Percentiles rank a stretch among this genome's conserved stretches.
Conservation (phyloP, 2,113 vertebrate genomes). For the Rhea americana region DNA sequence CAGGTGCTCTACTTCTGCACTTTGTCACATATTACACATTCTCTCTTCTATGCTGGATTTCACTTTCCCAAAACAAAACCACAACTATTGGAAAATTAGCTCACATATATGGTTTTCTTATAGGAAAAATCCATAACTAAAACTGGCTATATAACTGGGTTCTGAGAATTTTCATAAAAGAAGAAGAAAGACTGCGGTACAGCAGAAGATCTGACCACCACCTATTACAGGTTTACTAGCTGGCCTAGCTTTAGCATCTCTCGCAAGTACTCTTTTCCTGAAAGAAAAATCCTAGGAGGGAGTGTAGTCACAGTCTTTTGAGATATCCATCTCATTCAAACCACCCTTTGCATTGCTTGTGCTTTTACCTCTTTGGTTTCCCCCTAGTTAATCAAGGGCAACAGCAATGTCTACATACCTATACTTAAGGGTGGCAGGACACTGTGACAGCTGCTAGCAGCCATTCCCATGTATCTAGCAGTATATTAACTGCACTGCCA, state of each 20-base stretch:
- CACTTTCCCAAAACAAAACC: not conserved
- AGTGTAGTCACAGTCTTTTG: not conserved
- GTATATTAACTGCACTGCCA: constrained; percentile 15
- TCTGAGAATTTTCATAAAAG: not conserved
- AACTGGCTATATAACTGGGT: not conserved
- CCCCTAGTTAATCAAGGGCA: constrained; percentile 21
- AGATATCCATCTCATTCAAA: not conserved
- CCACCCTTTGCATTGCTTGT: not conserved
- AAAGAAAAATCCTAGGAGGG: not conserved
- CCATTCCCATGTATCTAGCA: constrained; percentile 7
- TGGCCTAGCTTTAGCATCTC: not conserved
- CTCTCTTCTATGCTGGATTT: not conserved
- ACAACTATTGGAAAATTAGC: not conserved
- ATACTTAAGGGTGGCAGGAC: not conserved
- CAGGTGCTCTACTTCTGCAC: not conserved
- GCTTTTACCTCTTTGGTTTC: constrained; percentile 23
- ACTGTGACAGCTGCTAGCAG: constrained; percentile 26
- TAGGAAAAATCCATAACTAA: not conserved
- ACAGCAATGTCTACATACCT: constrained; percentile 1
- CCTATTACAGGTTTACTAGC: not conserved
- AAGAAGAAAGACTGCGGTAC: not conserved
- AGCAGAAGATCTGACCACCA: not conserved
- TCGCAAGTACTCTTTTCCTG: not conserved
- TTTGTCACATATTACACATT: not conserved
- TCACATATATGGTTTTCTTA: not conserved